These are phyloP conservation scores for Meriones unguiculatus DNA, from an alignment of 2,113 vertebrate species.

Conservation along the genomic window DNA sequence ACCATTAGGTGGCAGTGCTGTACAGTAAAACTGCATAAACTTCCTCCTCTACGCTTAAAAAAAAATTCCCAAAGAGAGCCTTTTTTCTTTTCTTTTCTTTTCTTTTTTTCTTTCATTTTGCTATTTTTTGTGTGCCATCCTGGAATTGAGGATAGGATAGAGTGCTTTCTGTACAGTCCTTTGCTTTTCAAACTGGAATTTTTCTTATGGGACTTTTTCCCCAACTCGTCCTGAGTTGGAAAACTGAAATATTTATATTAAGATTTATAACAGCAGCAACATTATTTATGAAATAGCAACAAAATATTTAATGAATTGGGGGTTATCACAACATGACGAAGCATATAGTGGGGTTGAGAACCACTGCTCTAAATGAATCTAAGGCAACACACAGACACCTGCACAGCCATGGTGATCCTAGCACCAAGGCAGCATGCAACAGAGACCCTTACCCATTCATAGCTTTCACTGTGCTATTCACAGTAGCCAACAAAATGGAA, in stretches of 20 bases:
- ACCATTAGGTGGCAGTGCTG: not conserved
- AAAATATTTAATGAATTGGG: not conserved
- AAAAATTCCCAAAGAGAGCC: not conserved
- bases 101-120: not conserved
- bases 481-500: not conserved
- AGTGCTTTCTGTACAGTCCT: not conserved
- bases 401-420: not conserved
- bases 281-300: not conserved
- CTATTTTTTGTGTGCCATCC: not conserved
- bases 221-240: not conserved
- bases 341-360: too few relatives aligned
- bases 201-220: not conserved
- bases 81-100: too few relatives aligned
- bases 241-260: not conserved
- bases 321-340: too few relatives aligned
- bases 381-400: not conserved
- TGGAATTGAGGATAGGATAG: not conserved
- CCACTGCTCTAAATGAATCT: not conserved
- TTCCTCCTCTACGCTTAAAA: not conserved
- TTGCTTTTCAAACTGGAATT: not conserved
- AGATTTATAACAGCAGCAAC: not conserved
- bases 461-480: not conserved
- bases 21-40: rapidly evolving
- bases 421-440: not conserved
- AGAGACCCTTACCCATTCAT: not conserved